These are phyloP conservation scores for Bergia puertoricense DNA, from an alignment of 92 coral and sea anemone genomes.

Conservation along the genomic window DNA sequence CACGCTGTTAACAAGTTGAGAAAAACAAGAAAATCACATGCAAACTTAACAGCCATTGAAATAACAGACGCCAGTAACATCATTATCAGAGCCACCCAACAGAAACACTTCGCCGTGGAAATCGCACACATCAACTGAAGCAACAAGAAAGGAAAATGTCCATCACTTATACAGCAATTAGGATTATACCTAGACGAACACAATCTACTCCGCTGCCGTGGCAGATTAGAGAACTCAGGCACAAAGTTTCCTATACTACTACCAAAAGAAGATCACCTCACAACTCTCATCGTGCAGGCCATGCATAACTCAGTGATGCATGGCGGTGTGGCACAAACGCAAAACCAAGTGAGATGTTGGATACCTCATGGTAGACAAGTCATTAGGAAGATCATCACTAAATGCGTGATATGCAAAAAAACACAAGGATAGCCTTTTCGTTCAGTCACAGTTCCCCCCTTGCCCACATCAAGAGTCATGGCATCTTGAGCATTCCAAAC, in stretches of 20 bases:
- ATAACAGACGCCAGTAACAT: no score
- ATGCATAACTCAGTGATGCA: neutral
- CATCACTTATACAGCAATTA: neutral
- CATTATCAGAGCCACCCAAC: no score
- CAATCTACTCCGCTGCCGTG: neutral
- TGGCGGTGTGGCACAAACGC: no score
- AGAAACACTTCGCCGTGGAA: no score
- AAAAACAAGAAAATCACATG: neutral
- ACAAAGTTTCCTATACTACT: no score
- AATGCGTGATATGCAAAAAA: neutral
- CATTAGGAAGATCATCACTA: neutral
- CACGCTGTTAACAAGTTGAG: neutral
- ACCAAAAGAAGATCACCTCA: neutral
- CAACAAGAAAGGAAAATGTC: neutral
- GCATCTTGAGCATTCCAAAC: neutral
- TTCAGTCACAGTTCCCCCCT: neutral
- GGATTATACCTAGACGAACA: neutral
- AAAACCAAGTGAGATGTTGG: no score
- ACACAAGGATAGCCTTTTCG: no score
- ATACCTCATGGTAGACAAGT: no score
- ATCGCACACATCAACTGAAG: neutral
- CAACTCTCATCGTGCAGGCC: neutral
- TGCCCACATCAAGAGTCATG: neutral
- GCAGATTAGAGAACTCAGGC: slow-evolving; percentile 4
- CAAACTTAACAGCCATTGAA: no score